A percentile compares a stretch with the other conserved stretches of the same genome.
Conservation (phyloP, 2,113 vertebrate genomes). For the Otis tarda region DNA sequence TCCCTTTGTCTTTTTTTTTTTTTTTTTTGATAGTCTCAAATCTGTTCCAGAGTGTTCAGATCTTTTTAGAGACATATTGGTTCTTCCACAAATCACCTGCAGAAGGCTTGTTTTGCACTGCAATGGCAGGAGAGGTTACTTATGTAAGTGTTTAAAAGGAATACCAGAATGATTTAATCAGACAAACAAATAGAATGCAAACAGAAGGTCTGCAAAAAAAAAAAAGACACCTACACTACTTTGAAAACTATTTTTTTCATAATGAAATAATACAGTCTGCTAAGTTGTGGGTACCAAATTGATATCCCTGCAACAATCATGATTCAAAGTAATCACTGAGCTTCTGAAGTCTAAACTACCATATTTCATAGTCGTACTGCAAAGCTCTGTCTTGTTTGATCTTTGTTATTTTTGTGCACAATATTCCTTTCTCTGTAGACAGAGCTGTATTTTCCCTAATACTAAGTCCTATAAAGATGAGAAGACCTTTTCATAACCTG, state of each 20-base stretch:
- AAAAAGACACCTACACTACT: not conserved
- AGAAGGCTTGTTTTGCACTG: not conserved
- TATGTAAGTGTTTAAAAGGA: slow-evolving; percentile 13
- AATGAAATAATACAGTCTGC: not conserved
- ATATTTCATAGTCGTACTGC: not conserved
- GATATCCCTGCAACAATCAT: not conserved
- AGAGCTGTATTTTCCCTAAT: not conserved
- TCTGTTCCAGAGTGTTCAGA: not conserved
- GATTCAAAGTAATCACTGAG: not conserved
- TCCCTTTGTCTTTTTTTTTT: not conserved
- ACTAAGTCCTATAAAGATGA: not conserved
- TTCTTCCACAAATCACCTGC: not conserved
- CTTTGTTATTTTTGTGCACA: not conserved
- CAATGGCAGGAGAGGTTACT: not conserved
- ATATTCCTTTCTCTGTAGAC: not conserved
- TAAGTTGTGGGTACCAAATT: not conserved
- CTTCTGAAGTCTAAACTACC: not conserved
- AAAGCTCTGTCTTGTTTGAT: not conserved
- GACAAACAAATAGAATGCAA: not conserved
- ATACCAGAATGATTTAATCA: not conserved
- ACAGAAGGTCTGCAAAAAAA: not conserved
- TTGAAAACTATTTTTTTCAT: not conserved
- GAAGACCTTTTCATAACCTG: not conserved
- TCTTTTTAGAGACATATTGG: not conserved
- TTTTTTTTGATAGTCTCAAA: not conserved